phyloP scores from a whole-genome alignment of 2,888 invertebrate species.

The Monopis laevigella region DNA sequence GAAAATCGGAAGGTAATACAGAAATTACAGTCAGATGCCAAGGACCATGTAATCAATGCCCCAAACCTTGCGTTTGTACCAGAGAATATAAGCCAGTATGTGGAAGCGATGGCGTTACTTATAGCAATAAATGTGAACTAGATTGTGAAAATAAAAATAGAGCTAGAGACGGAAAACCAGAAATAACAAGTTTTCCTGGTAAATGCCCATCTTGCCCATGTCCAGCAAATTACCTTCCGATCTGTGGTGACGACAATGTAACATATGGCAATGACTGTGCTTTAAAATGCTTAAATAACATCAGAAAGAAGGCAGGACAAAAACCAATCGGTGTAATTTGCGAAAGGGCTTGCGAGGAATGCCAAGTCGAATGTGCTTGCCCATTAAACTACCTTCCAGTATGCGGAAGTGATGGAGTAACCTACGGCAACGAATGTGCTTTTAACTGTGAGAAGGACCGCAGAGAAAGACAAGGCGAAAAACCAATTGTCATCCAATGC shows the following conservation, averaged over 20 bases:
- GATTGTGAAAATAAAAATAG: conserved; percentile 38
- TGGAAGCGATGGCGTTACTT: conserved; percentile 77
- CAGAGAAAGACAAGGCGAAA: background rate
- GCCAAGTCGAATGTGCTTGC: conserved; percentile 12
- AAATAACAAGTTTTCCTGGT: background rate
- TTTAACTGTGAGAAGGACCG: background rate
- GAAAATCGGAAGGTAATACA: conserved; percentile 3
- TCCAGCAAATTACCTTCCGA: conserved; percentile 30
- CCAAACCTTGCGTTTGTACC: conserved; percentile 31
- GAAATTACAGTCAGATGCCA: conserved; percentile 4
- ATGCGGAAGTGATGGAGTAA: conserved; percentile 18
- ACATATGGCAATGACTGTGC: conserved; percentile 68
- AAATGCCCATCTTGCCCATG: conserved; percentile 17
- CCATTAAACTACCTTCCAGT: conserved; percentile 15
- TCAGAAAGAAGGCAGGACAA: background rate
- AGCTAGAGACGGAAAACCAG: background rate
- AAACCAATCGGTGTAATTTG: background rate
- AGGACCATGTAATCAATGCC: background rate
- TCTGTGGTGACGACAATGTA: conserved; percentile 73
- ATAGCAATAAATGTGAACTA: conserved; percentile 72
- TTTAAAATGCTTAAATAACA: conserved; percentile 24
- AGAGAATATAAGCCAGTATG: conserved; percentile 63
- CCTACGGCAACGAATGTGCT: conserved; percentile 17
- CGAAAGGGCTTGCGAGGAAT: background rate
- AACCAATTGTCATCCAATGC: background rate